These are phyloP conservation scores for Petrosia ficiformis DNA, from an alignment of 37 sponge, comb jelly and placozoan species.

Conservation along the genomic window DNA sequence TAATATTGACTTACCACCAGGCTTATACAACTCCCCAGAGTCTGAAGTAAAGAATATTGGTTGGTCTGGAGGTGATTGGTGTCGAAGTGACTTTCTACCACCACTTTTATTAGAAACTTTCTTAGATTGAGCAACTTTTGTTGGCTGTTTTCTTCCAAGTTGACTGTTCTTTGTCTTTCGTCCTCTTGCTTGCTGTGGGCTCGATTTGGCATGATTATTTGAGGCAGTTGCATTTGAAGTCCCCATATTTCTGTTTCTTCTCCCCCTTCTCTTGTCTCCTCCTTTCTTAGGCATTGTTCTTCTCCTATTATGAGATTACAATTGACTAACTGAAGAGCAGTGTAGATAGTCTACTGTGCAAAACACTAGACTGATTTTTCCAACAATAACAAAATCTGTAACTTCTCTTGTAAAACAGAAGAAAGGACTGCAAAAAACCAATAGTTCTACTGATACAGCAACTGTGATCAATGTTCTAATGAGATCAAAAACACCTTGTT, in stretches of 20 bases:
- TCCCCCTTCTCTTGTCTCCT: not conserved
- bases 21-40: conserved; percentile 40
- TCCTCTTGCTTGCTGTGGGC: conserved; percentile 9
- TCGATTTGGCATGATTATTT: not conserved
- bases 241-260: conserved; percentile 8
- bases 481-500: no score
- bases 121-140: not conserved
- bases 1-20: conserved; percentile 45
- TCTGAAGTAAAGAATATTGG: conserved; percentile 39
- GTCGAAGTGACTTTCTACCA: conserved; percentile 13
- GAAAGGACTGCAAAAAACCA: no score
- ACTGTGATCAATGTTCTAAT: no score
- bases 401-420: no score
- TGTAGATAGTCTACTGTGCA: no score
- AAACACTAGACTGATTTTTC: no score
- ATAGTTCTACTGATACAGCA: no score
- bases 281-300: not conserved
- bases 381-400: no score
- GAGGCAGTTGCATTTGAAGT: not conserved
- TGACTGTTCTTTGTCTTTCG: conserved; percentile 40
- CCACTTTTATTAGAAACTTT: conserved; percentile 5
- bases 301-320: no score
- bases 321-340: no score
- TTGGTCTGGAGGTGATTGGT: conserved; percentile 12
- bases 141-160: no score